Evolutionary conservation across 1,140 invertebrate genomes (phyloP).

Genomic region (Xylocopa sonorina): DNA sequence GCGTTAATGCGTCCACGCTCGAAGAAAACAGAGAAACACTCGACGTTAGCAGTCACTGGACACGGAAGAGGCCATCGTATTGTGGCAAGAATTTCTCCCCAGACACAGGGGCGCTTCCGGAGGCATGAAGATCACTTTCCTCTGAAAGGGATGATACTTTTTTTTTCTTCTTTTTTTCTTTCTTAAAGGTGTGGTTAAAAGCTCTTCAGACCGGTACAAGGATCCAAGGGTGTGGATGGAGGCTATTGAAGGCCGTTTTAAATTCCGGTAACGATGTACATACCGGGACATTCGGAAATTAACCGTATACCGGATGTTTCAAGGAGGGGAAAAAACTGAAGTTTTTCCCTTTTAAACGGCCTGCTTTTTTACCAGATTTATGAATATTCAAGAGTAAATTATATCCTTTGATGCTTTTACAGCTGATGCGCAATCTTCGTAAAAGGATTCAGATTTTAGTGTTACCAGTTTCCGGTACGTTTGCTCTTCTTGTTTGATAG

Average conservation of each 20-base stretch:
- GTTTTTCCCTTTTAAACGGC: neutral
- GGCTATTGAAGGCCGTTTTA: constrained; percentile 3
- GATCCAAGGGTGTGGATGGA: neutral
- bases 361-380: neutral
- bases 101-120: neutral
- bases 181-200: constrained; percentile 3
- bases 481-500: neutral
- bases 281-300: constrained; percentile 11
- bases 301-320: neutral
- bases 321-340: neutral
- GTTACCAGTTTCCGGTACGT: neutral
- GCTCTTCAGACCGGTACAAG: constrained; percentile 6
- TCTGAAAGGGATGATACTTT: constrained; percentile 17
- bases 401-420: neutral
- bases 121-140: constrained; percentile 10
- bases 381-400: constrained; percentile 2
- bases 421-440: neutral
- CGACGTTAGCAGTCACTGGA: neutral
- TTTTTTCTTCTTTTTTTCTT: too few species aligned
- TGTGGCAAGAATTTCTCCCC: neutral
- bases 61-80: constrained; percentile 8
- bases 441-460: neutral
- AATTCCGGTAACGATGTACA: constrained; percentile 18
- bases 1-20: neutral
- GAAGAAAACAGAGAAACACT: constrained; percentile 2